Percentiles rank a stretch among this genome's conserved stretches.
phyloP scores from a whole-genome alignment of 2,113 vertebrate genomes.

The Rhea pennata region DNA sequence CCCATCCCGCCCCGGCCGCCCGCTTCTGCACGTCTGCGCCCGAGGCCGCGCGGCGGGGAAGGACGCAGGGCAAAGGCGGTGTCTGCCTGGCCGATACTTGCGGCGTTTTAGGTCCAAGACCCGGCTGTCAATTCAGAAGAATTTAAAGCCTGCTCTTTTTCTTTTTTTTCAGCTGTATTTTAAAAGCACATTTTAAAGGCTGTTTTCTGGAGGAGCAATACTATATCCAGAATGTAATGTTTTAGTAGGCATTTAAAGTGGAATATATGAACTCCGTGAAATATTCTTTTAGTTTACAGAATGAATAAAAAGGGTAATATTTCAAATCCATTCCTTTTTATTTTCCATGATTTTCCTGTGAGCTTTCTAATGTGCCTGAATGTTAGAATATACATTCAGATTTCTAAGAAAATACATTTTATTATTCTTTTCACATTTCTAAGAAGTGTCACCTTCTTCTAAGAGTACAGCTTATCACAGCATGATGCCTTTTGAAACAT shows the following conservation, averaged over 20 bases:
- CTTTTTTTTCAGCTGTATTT: neutral
- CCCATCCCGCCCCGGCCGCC: neutral
- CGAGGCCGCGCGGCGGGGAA: neutral
- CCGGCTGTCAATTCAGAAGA: neutral
- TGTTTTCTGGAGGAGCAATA: neutral
- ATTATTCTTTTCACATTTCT: neutral
- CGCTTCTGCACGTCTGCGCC: neutral
- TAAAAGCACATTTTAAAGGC: neutral
- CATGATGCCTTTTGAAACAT: neutral
- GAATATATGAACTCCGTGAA: neutral
- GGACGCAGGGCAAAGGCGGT: neutral
- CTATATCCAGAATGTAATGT: neutral
- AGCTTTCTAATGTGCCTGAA: neutral
- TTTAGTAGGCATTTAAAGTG: conserved; percentile 1
- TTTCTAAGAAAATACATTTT: conserved; percentile 26
- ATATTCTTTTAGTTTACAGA: neutral
- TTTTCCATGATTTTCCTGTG: neutral
- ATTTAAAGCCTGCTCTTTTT: neutral
- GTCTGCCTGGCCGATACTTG: neutral
- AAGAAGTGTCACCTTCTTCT: neutral
- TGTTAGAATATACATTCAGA: neutral
- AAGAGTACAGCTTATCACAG: conserved; percentile 8
- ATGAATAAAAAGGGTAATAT: neutral
- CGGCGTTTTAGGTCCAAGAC: neutral
- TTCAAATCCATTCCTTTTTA: neutral